Conservation (phyloP, 2,113 vertebrate species). For the Cryptotis parvus region DNA sequence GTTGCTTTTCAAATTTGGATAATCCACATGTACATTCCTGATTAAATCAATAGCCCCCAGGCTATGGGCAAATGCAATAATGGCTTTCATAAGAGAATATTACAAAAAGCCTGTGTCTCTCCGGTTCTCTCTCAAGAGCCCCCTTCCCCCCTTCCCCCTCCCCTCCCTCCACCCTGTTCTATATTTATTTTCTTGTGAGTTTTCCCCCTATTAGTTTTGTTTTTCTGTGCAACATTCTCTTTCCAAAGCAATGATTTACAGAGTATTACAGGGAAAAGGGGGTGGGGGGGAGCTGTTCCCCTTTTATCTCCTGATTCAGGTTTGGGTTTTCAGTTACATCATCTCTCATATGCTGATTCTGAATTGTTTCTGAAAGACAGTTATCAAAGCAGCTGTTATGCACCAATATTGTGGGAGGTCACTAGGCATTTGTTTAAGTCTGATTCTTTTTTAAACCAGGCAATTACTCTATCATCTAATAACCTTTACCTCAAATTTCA, state of each 20-base stretch:
- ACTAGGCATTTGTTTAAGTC: slow-evolving; percentile 68
- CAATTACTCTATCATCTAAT: slow-evolving; percentile 84
- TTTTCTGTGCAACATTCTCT: background rate
- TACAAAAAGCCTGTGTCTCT: slow-evolving; percentile 56
- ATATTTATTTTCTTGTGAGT: background rate
- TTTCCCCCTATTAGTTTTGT: background rate
- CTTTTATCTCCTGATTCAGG: slow-evolving; percentile 9
- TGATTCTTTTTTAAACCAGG: slow-evolving; percentile 77
- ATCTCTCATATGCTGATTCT: slow-evolving; percentile 47
- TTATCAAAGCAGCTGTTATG: slow-evolving; percentile 41
- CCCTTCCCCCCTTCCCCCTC: accelerated
- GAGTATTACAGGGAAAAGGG: background rate
- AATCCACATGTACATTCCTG: slow-evolving; percentile 69
- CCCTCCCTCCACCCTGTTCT: background rate
- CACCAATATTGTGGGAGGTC: slow-evolving; percentile 59
- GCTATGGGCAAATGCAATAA: slow-evolving; percentile 69
- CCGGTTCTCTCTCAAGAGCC: background rate
- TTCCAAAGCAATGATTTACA: background rate
- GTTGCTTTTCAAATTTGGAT: slow-evolving; percentile 78
- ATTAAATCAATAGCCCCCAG: slow-evolving; percentile 74
- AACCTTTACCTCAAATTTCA: slow-evolving; percentile 86
- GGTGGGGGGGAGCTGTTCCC: background rate
- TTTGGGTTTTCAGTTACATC: slow-evolving; percentile 60
- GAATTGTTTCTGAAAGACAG: slow-evolving; percentile 49
- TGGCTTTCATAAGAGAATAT: slow-evolving; percentile 75